Evolutionary conservation across 2,113 vertebrate genomes (phyloP).

Genomic region (Erinaceus europaeus): DNA sequence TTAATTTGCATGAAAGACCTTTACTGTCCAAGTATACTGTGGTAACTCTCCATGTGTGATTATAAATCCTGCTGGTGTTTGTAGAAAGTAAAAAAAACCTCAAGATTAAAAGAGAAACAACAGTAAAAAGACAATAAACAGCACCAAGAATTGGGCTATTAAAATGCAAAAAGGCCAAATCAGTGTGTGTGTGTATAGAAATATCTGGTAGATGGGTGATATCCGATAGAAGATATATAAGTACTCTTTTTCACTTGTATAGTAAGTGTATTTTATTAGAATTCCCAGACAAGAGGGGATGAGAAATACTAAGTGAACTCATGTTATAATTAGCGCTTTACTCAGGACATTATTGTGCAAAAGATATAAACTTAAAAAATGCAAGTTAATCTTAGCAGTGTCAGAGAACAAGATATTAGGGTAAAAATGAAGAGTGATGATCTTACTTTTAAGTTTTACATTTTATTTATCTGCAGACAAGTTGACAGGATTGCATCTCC

Average conservation of each 20-base stretch:
- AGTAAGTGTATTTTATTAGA: neutral
- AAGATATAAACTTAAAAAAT: neutral
- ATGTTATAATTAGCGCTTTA: neutral
- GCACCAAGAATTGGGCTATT: neutral
- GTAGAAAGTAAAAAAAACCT: neutral
- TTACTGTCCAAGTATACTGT: neutral
- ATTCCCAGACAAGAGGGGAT: neutral
- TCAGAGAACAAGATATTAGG: neutral
- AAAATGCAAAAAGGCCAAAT: neutral
- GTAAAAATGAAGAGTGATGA: neutral
- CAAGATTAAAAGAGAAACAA: neutral
- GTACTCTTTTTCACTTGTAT: neutral
- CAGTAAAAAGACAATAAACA: neutral
- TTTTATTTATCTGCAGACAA: conserved; percentile 2
- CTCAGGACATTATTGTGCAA: neutral
- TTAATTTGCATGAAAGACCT: neutral
- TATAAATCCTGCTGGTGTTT: neutral
- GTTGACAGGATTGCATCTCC: neutral
- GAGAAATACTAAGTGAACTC: neutral
- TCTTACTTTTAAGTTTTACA: neutral
- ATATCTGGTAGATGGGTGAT: neutral
- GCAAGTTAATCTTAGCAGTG: neutral
- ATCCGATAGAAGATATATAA: neutral
- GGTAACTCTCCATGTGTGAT: fast-evolving
- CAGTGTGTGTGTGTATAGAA: neutral